Base-by-base conservation (phyloP, 2,888 invertebrate genomes). In the Oscheius myriophilus region DNA sequence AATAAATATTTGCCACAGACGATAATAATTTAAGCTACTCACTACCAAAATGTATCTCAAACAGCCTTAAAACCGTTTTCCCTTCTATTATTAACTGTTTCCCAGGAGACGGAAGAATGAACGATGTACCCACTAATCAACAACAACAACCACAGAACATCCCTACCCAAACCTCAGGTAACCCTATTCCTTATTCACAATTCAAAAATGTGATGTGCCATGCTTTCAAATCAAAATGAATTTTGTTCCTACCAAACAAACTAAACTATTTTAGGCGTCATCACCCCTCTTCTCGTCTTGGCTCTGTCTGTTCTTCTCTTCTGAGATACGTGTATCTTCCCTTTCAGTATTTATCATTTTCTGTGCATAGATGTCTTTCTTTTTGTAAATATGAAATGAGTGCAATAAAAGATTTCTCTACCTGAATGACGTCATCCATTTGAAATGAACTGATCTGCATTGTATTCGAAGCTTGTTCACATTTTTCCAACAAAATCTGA, bases 381-480 rank as follows among this genome's bases (percentile, higher is more conserved):
- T 62, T 45, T 46, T n/a, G 46, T 46, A 51, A 46, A 62, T 62
- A 46, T 62, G 43, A 21, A 43, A 12, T 18, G 43, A 54, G 58
- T 25, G 51, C 54, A 58, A 45, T 11, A 55, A 62, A 3, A 54
- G n/a, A n/a, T 57, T 66, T 49, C 45, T 6, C 58, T 43, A 76
- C 75, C 39, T 58, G 46, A 68, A 63, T 59, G 0, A 76, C 67
- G 45, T 76, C 75, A 3, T 73, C 69, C 53, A 70, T 62, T 26
- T 70, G 67, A 43, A 73, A 76, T 11, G 55, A 42, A 16, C 53
- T 21, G 26, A 33, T 23, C 33, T 70, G 64, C 26, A 71, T 66
- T 0, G 53, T 55, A 18, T 54, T 58, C 2, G 46, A 54, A 0
- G 67, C 75, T 11, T 54, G 16, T 59, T 76, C 73, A 63, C 73